phyloP scores from a whole-genome alignment of 1,140 invertebrate species.

The Rhagoletis pomonella region DNA sequence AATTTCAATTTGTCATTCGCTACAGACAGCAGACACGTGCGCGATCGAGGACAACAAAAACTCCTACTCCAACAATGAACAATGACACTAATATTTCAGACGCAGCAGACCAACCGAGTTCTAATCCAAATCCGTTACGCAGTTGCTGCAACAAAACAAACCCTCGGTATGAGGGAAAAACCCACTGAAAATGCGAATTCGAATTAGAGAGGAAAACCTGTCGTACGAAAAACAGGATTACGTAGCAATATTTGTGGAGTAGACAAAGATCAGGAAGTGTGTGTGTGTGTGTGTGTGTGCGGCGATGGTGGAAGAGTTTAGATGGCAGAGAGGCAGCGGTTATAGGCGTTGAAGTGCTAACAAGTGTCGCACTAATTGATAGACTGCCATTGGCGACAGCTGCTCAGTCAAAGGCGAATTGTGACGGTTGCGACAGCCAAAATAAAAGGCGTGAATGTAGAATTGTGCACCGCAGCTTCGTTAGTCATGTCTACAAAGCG shows the following conservation, averaged over 20 bases:
- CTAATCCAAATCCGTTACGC: slow-evolving; percentile 48
- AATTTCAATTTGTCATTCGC: slow-evolving; percentile 31
- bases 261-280: not conserved
- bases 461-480: too few relatives aligned
- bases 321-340: not conserved
- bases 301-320: not conserved
- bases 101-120: not conserved
- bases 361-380: slow-evolving; percentile 68
- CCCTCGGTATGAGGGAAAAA: slow-evolving; percentile 18
- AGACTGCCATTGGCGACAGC: slow-evolving; percentile 7
- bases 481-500: too few relatives aligned
- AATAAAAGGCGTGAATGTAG: not conserved
- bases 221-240: slow-evolving; percentile 26
- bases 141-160: slow-evolving; percentile 50
- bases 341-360: slow-evolving; percentile 70
- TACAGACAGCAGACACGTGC: slow-evolving; percentile 30
- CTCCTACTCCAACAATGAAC: not conserved
- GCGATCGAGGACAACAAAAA: not conserved
- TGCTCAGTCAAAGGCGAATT: not conserved
- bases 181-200: slow-evolving; percentile 44
- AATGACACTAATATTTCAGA: not conserved
- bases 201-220: slow-evolving; percentile 48
- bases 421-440: not conserved
- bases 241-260: not conserved
- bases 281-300: not conserved